These are phyloP conservation scores for Mythimna vitellina DNA, from an alignment of 2,888 invertebrate species.

Conservation along the genomic window DNA sequence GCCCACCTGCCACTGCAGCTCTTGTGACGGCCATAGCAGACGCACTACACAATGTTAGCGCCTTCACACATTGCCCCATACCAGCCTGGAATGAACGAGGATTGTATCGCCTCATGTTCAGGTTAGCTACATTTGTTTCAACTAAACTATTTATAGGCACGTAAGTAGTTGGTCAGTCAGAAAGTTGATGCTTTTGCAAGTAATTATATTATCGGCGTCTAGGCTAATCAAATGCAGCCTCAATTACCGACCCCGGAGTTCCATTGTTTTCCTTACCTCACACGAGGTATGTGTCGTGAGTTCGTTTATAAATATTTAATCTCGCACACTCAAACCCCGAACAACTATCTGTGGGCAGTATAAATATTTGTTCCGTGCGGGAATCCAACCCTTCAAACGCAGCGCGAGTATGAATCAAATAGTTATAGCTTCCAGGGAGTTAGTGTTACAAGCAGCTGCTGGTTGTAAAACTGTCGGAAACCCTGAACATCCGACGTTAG, in stretches of 20 bases:
- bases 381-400: not conserved
- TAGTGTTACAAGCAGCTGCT: slow-evolving; percentile 3
- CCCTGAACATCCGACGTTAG: slow-evolving; percentile 7
- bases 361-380: not conserved
- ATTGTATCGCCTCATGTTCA: slow-evolving; percentile 82
- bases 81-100: slow-evolving; percentile 83
- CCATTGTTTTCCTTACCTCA: too few relatives aligned
- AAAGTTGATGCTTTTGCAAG: not conserved
- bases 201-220: not conserved
- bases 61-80: slow-evolving; percentile 77
- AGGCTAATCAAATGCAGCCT: not conserved
- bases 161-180: not conserved
- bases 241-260: not conserved
- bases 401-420: slow-evolving; percentile 1
- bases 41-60: slow-evolving; percentile 78
- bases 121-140: slow-evolving; percentile 68
- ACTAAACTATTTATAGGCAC: not conserved
- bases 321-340: too few relatives aligned
- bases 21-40: slow-evolving; percentile 78
- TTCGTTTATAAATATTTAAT: too few relatives aligned
- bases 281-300: too few relatives aligned
- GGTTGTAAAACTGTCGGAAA: slow-evolving; percentile 5
- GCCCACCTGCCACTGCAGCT: slow-evolving; percentile 78
- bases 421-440: slow-evolving; percentile 19
- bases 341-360: not conserved